These are phyloP conservation scores for Nibea albiflora DNA, from an alignment of 2,113 vertebrate genomes.

Conservation along the genomic window DNA sequence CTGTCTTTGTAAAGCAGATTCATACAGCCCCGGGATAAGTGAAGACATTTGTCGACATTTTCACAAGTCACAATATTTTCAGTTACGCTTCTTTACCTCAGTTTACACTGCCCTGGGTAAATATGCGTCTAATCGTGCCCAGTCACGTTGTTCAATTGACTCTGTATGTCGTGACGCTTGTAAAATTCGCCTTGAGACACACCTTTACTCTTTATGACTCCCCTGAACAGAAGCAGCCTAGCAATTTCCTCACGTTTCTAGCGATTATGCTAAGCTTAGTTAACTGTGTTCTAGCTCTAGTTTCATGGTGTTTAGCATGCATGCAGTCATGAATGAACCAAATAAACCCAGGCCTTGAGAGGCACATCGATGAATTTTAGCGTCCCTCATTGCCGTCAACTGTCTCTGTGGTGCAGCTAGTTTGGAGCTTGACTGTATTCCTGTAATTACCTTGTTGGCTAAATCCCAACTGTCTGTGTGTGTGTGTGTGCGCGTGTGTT, in stretches of 20 bases:
- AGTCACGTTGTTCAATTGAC: background rate
- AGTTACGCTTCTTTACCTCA: background rate
- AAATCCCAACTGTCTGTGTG: slow-evolving; percentile 57
- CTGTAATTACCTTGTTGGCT: slow-evolving; percentile 71
- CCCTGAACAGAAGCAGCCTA: background rate
- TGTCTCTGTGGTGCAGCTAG: slow-evolving; percentile 5
- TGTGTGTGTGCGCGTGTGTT: slow-evolving; percentile 29
- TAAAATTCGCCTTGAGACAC: background rate
- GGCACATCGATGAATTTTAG: slow-evolving; percentile 11
- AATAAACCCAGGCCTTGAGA: background rate
- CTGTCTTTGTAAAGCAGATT: no score
- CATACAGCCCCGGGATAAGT: no score
- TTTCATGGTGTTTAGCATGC: no score
- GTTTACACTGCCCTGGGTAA: background rate
- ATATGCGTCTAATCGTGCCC: background rate
- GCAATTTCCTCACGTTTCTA: background rate
- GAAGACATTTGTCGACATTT: no score
- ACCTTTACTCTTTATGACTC: background rate
- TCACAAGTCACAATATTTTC: background rate
- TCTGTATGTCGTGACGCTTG: background rate
- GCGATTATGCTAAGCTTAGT: background rate
- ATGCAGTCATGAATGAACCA: no score
- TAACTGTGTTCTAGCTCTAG: no score
- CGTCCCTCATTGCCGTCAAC: slow-evolving; percentile 39
- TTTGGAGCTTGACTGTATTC: slow-evolving; percentile 26